phyloP scores from a whole-genome alignment of 2,113 vertebrate species.

The Atrichornis clamosus region DNA sequence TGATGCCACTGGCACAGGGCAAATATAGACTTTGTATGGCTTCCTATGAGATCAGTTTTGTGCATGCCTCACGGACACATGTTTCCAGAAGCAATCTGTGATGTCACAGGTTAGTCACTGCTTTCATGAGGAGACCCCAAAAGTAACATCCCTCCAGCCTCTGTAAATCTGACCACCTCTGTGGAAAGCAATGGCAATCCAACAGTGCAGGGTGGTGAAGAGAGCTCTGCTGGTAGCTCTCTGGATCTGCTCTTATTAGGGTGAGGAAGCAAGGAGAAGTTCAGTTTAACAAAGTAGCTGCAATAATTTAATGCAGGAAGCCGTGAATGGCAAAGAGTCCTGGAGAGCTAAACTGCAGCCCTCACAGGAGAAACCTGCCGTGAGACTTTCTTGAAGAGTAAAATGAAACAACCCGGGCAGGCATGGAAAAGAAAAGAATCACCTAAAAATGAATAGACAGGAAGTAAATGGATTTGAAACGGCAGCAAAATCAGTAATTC shows the following conservation, averaged over 20 bases:
- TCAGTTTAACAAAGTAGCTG: not conserved
- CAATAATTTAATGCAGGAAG: not conserved
- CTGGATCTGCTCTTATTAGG: not conserved
- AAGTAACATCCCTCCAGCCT: not conserved
- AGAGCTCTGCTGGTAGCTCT: not conserved
- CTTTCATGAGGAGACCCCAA: fast-evolving
- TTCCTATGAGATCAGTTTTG: not conserved
- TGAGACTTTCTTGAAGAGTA: not conserved
- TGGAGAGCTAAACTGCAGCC: not conserved
- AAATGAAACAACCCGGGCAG: not conserved
- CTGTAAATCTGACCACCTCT: not conserved
- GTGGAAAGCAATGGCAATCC: not conserved
- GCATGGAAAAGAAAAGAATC: not conserved
- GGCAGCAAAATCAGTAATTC: fast-evolving
- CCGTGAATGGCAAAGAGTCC: not conserved
- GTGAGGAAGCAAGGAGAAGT: not conserved
- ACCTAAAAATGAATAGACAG: not conserved
- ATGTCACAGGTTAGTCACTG: not conserved
- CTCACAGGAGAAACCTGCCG: not conserved
- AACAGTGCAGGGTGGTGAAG: fast-evolving
- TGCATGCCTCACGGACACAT: fast-evolving
- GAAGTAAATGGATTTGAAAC: not conserved
- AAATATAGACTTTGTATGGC: not conserved
- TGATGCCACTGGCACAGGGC: not conserved
- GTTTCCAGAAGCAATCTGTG: not conserved